These are phyloP conservation scores for Syrista parreyssii DNA, from an alignment of 2,888 invertebrate genomes.

Conservation along the genomic window DNA sequence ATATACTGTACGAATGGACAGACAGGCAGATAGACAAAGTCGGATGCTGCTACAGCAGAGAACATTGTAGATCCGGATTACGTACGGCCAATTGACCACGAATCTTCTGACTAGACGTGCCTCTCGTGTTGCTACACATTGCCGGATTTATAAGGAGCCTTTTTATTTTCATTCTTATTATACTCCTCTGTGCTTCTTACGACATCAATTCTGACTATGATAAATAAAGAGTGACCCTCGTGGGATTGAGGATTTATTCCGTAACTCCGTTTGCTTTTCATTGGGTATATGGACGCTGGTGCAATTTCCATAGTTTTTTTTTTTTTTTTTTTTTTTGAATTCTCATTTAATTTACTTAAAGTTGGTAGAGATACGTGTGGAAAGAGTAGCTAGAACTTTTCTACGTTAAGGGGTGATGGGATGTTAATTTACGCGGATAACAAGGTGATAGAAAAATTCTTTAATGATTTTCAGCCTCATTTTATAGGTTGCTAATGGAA, in stretches of 20 bases:
- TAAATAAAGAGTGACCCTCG: neutral
- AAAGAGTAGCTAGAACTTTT: neutral
- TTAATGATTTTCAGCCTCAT: neutral
- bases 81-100: slow-evolving; percentile 64
- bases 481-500: neutral
- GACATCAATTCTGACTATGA: neutral
- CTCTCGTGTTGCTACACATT: slow-evolving; percentile 51
- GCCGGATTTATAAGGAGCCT: slow-evolving; percentile 4
- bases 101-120: slow-evolving; percentile 56
- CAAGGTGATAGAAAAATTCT: neutral
- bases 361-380: neutral
- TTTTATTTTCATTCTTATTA: neutral
- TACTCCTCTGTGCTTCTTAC: neutral
- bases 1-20: neutral
- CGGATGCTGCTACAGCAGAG: slow-evolving; percentile 3
- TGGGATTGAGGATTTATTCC: neutral
- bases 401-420: neutral
- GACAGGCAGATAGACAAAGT: neutral
- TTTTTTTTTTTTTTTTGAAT: neutral
- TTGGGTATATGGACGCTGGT: neutral
- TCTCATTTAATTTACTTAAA: neutral
- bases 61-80: slow-evolving; percentile 55
- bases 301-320: neutral
- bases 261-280: neutral
- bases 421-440: slow-evolving; percentile 7